Evolutionary conservation across 2,888 invertebrate genomes (phyloP).

Genomic region (Mesochorus sp.): DNA sequence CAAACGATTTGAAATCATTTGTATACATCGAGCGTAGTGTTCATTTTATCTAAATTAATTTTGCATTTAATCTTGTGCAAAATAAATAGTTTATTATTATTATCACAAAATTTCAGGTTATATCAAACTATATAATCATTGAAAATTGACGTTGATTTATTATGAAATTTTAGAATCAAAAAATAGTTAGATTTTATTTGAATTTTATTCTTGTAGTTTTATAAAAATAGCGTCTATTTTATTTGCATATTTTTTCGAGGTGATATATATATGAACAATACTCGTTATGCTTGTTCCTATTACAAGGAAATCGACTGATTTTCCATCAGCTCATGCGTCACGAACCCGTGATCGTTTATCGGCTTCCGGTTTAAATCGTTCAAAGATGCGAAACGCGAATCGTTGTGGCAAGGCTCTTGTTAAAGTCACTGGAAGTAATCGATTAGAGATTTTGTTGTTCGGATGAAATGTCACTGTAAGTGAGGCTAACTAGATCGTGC

Average conservation of each 20-base stretch:
- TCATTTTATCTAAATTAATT: neutral
- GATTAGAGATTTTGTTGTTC: conserved; percentile 51
- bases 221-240: neutral
- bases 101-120: too few species aligned
- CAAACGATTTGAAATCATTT: neutral
- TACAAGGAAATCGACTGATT: neutral
- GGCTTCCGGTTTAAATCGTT: conserved; percentile 42
- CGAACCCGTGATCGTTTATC: conserved; percentile 22
- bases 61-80: too few species aligned
- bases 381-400: conserved; percentile 46
- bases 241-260: neutral
- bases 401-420: conserved; percentile 31
- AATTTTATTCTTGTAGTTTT: too few species aligned
- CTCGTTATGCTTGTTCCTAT: neutral
- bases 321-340: conserved; percentile 36
- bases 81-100: neutral
- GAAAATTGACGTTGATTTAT: too few species aligned
- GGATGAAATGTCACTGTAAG: conserved; percentile 19
- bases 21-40: neutral
- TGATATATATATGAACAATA: neutral
- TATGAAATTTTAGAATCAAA: too few species aligned
- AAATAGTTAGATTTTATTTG: too few species aligned
- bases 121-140: too few species aligned
- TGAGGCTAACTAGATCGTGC: neutral
- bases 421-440: conserved; percentile 45